Evolutionary conservation across 2,113 vertebrate genomes (phyloP).

Genomic region (Eolophus roseicapilla): DNA sequence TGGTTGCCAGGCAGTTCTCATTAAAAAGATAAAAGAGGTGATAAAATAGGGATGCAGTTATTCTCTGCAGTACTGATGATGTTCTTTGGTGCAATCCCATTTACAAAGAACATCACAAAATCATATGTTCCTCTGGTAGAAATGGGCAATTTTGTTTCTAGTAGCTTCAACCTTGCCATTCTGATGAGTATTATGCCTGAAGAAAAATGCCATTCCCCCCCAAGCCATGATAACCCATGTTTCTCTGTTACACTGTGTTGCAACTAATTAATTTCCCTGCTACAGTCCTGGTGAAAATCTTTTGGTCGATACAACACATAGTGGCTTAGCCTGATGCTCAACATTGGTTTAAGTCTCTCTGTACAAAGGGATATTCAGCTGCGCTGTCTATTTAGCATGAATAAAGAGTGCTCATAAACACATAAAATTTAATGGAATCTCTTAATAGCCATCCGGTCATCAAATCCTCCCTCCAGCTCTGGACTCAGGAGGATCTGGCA

Average conservation of each 20-base stretch:
- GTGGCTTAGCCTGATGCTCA: background rate
- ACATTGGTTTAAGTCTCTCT: background rate
- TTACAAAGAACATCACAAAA: slow-evolving; percentile 13
- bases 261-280: background rate
- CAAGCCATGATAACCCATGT: background rate
- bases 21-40: slow-evolving; percentile 31
- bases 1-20: background rate
- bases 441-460: background rate
- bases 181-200: background rate
- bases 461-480: background rate
- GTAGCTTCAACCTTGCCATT: background rate
- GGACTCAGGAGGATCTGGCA: background rate
- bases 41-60: background rate
- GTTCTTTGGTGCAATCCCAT: background rate
- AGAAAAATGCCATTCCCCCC: background rate
- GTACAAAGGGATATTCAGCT: background rate
- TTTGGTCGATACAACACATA: background rate
- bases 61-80: background rate
- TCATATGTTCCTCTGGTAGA: background rate
- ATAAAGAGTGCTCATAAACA: background rate
- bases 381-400: background rate
- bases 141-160: background rate
- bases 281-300: background rate
- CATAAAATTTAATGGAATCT: background rate
- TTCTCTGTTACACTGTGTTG: background rate